Percentiles rank a stretch among this genome's conserved stretches.
Evolutionary conservation across 1,140 invertebrate genomes (phyloP).

Genomic region (Teleogryllus occipitalis): DNA sequence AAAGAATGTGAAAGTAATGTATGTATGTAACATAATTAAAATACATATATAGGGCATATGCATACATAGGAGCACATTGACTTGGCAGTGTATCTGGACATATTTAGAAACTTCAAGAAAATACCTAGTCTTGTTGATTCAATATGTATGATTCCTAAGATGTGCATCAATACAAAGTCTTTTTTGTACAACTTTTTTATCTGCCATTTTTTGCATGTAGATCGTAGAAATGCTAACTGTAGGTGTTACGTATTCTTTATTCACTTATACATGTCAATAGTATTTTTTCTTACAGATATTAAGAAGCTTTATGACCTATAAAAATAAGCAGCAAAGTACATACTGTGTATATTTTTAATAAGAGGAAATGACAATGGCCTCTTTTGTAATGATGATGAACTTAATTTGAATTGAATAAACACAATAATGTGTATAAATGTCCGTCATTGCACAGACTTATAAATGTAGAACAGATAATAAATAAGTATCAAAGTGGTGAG

Average conservation of each 20-base stretch:
- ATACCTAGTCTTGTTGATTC: constrained; percentile 1
- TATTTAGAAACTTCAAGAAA: constrained; percentile 2
- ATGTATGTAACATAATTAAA: background rate
- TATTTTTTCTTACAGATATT: constrained; percentile 6
- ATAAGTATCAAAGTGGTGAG: background rate
- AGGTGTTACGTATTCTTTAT: background rate
- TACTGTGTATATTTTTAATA: constrained; percentile 6
- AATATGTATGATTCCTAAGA: constrained; percentile 1
- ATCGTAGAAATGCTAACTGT: background rate
- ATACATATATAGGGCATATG: background rate
- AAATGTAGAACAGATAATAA: background rate
- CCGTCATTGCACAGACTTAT: background rate
- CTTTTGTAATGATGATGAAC: background rate
- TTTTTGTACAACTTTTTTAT: constrained; percentile 6
- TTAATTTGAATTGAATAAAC: constrained; percentile 1
- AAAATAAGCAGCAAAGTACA: constrained; percentile 5
- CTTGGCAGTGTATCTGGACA: background rate
- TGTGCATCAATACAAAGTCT: constrained; percentile 2
- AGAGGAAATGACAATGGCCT: background rate
- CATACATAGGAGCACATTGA: background rate
- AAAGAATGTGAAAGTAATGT: background rate
- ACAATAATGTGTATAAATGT: background rate
- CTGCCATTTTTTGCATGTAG: constrained; percentile 4
- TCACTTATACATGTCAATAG: constrained; percentile 5
- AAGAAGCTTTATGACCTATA: background rate